phyloP scores from a whole-genome alignment of 2,113 vertebrate species.

The Chaenocephalus aceratus region DNA sequence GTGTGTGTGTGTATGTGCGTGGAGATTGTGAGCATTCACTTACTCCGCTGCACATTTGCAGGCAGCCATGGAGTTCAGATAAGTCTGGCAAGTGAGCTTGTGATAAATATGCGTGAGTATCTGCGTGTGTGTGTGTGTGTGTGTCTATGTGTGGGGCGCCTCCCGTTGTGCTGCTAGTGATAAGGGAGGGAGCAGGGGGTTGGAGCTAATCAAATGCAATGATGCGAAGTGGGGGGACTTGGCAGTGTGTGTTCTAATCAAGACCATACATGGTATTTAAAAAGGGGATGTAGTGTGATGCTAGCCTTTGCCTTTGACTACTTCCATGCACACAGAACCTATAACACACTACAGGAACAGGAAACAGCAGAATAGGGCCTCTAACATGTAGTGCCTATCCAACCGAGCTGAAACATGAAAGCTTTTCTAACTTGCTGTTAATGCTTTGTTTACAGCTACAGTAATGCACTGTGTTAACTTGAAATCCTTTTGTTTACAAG shows the following conservation, averaged over 20 bases:
- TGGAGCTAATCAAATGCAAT: slow-evolving; percentile 78
- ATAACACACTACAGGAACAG: too few species aligned
- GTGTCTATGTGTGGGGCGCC: slow-evolving; percentile 10
- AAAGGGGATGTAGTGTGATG: too few species aligned
- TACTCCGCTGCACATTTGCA: slow-evolving; percentile 35
- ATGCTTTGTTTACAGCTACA: too few species aligned
- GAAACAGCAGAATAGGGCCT: too few species aligned
- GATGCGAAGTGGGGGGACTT: slow-evolving; percentile 62
- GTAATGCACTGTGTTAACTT: too few species aligned
- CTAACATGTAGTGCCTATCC: not conserved
- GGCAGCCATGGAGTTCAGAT: slow-evolving; percentile 53
- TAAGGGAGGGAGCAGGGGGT: slow-evolving; percentile 58
- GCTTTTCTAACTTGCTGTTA: not conserved
- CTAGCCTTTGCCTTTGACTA: too few species aligned
- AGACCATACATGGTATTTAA: not conserved
- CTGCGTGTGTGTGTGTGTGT: not conserved
- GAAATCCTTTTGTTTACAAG: not conserved
- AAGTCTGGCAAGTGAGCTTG: slow-evolving; percentile 52
- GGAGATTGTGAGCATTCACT: slow-evolving; percentile 15
- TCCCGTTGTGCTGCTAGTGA: slow-evolving; percentile 68
- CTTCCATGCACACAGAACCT: too few species aligned
- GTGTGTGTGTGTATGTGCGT: slow-evolving; percentile 18
- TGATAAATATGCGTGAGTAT: slow-evolving; percentile 23
- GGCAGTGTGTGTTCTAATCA: slow-evolving; percentile 67
- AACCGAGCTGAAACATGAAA: not conserved